These are phyloP conservation scores for Drosophila melanogaster DNA, from an alignment of 1,140 invertebrate species.

Conservation along the genomic window DNA sequence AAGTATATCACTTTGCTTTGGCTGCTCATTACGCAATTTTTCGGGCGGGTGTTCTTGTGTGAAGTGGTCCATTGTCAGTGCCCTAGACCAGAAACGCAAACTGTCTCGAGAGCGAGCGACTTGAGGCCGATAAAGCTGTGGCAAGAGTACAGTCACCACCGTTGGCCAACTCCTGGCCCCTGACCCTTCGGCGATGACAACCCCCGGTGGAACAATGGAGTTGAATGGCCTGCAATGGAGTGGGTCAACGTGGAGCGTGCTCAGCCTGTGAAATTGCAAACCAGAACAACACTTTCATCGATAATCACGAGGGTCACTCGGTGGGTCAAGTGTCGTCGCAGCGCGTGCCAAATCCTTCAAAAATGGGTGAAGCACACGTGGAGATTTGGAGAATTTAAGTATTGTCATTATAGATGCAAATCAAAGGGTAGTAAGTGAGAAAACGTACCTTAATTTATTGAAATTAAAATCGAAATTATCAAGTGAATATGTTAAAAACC, in stretches of 20 bases:
- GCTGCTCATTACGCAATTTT: slow-evolving; percentile 20
- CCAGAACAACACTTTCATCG: slow-evolving; percentile 42
- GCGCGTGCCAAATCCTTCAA: slow-evolving; percentile 39
- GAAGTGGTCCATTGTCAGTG: slow-evolving; percentile 39
- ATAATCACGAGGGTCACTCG: slow-evolving; percentile 74
- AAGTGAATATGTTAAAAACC: neutral
- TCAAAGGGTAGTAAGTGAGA: neutral
- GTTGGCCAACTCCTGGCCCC: slow-evolving; percentile 10
- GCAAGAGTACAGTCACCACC: slow-evolving; percentile 31
- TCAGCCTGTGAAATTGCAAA: slow-evolving; percentile 25
- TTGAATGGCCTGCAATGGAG: neutral
- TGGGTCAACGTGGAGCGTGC: slow-evolving; percentile 26
- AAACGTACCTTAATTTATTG: neutral
- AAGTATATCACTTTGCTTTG: neutral
- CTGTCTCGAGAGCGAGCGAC: slow-evolving; percentile 46
- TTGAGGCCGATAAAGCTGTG: slow-evolving; percentile 14
- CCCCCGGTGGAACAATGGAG: slow-evolving; percentile 18
- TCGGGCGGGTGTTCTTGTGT: neutral
- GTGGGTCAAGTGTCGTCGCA: slow-evolving; percentile 49
- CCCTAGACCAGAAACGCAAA: slow-evolving; percentile 37
- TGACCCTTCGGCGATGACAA: neutral
- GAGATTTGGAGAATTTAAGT: neutral
- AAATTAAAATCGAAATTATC: neutral
- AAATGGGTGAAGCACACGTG: neutral
- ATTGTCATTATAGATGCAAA: neutral